A percentile compares a stretch with the other conserved stretches of the same genome.
phyloP scores from a whole-genome alignment of 2,797 vertebrate genomes.

The Astyanax mexicanus region DNA sequence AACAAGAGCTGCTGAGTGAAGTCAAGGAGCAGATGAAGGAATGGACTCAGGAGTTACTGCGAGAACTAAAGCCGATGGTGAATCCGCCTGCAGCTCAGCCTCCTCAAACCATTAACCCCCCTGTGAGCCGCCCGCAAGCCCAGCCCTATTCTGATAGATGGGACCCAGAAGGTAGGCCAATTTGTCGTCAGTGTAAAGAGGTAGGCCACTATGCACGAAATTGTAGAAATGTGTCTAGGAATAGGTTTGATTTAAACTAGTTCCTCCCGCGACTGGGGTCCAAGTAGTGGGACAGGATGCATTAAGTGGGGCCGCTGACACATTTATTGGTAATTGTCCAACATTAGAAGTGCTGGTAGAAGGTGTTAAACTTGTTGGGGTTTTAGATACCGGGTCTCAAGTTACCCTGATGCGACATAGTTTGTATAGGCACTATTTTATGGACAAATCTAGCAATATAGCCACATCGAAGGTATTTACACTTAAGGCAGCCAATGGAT shows the following conservation, averaged over 20 bases:
- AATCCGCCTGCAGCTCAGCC: not conserved
- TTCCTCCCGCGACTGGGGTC: not conserved
- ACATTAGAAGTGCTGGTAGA: not conserved
- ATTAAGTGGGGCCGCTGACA: not conserved
- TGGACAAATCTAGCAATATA: too few species aligned
- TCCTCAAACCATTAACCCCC: not conserved
- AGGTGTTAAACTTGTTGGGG: not conserved
- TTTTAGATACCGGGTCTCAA: not conserved
- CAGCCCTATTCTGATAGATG: not conserved
- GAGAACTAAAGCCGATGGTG: too few species aligned
- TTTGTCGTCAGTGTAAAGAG: not conserved
- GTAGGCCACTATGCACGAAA: not conserved
- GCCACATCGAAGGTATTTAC: too few species aligned
- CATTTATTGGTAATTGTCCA: not conserved
- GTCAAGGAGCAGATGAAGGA: too few species aligned
- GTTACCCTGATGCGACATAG: conserved; percentile 7
- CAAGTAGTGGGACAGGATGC: not conserved
- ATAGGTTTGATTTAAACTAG: not conserved
- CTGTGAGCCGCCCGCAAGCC: not conserved
- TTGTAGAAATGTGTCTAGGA: not conserved
- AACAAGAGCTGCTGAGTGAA: too few species aligned
- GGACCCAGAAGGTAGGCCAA: not conserved
- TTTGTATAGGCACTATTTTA: not conserved
- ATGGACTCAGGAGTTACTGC: too few species aligned
- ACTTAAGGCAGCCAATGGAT: conserved; percentile 23